Evolutionary conservation across 2,888 invertebrate genomes (phyloP), one percentile per base, ranked within the genome.

Genomic region (Dermolepida albohirtum): DNA sequence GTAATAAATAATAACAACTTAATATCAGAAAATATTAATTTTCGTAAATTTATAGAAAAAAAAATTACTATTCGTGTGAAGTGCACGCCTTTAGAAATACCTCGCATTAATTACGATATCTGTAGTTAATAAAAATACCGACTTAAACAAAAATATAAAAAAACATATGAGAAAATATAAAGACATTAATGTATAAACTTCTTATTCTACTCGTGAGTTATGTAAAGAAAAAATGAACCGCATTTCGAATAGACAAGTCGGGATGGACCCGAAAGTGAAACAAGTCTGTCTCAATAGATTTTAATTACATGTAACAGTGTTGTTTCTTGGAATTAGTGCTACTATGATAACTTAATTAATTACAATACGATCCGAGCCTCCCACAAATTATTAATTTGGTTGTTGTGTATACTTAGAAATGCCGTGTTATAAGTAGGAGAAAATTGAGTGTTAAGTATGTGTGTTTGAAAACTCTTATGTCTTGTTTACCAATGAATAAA

Each of bases 321-420:
- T 10, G 27, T 34, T 64, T 64, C 64, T 54, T 29, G 44, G 64
- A 64, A 64, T 54, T 43, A 17, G 34, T 12, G 54, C 44, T 29
- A 40, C 52, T 54, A 44, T 64, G 64, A 64, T 54, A 54, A 64
- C 64, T 64, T 64, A 64, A 64, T 64, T 64, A 64, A 64, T 64
- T 64, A 64, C 14, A 49, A 49, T 62, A 16, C 10, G 49, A 39
- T 62, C 16, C 11, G 59, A 7, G 17, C 59, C 59, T 62, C 59
- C 59, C 47, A 62, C 59, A 62, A 62, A 62, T 62, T 62, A 62
- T 62, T 62, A 47, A 47, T 43, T 47, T 62, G 16, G 43, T 57
- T 62, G 22, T 47, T 22, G 17, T 59, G 29, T 4, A 47, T 62
- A 62, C 47, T 62, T 39, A 47, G 47, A 62, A 62, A 62, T 47